Conservation (phyloP, 2,797 vertebrate genomes). For the Myotis myotis region DNA sequence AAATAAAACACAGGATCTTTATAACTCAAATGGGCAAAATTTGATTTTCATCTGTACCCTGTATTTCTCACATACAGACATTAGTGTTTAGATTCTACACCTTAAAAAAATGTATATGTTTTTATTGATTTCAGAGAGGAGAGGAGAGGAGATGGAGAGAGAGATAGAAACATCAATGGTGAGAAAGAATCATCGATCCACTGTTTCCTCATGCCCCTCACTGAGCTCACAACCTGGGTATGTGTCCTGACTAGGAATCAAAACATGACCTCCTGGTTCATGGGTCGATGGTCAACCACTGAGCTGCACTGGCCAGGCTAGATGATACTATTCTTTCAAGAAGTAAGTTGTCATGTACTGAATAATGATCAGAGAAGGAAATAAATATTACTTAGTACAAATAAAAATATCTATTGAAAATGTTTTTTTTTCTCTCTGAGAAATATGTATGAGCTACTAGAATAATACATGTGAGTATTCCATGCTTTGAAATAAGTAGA, state of each 20-base stretch:
- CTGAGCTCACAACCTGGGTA: too few relatives aligned
- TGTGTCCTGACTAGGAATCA: too few relatives aligned
- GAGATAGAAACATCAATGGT: too few relatives aligned
- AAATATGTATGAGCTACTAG: background rate
- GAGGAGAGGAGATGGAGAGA: too few relatives aligned
- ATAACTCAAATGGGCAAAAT: background rate
- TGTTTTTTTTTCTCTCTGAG: background rate
- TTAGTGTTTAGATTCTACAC: background rate
- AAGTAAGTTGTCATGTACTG: background rate
- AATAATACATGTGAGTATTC: background rate
- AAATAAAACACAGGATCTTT: background rate
- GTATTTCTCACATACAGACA: background rate
- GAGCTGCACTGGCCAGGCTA: too few relatives aligned
- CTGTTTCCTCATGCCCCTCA: too few relatives aligned
- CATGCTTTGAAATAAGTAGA: background rate
- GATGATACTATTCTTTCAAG: background rate
- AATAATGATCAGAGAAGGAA: background rate
- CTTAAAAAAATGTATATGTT: background rate
- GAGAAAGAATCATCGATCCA: too few relatives aligned
- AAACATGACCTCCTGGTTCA: too few relatives aligned
- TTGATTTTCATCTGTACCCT: background rate
- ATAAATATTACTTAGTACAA: background rate
- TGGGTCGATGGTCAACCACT: too few relatives aligned
- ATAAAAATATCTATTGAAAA: background rate
- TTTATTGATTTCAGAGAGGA: too few relatives aligned